Conservation (phyloP, 1,140 invertebrate genomes). For the Thaumatotibia leucotreta region DNA sequence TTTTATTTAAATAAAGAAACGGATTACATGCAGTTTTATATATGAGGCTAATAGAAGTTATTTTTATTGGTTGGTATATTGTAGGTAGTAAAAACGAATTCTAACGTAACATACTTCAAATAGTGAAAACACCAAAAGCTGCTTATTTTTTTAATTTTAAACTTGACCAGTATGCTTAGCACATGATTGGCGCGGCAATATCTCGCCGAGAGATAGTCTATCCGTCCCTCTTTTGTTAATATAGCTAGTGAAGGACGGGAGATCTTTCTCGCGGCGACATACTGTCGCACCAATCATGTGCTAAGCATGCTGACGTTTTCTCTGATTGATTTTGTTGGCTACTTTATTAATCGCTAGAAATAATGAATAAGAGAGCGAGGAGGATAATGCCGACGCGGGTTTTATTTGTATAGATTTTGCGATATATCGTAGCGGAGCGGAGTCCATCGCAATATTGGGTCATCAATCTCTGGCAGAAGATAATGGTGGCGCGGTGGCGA, state of each 20-base stretch:
- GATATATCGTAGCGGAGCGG: constrained; percentile 19
- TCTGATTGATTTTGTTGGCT: constrained; percentile 37
- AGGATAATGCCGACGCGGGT: constrained; percentile 22
- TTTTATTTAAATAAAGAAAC: constrained; percentile 45
- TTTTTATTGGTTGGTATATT: constrained; percentile 21
- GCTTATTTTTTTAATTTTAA: no score
- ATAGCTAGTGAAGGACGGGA: no score
- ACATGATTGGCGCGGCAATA: no score
- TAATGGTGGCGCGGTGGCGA: constrained; percentile 46
- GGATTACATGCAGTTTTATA: constrained; percentile 24
- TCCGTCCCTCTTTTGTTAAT: no score
- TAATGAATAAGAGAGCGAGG: constrained; percentile 17
- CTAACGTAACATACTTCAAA: no score
- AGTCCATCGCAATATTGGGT: constrained; percentile 52
- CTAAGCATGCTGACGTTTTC: neutral
- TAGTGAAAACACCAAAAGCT: no score
- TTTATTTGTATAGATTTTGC: constrained; percentile 39
- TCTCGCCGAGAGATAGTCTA: no score
- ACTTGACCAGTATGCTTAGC: no score
- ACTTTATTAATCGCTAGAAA: constrained; percentile 31
- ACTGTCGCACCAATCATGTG: no score
- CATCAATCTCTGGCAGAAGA: constrained; percentile 56
- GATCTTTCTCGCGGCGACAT: no score
- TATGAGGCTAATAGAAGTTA: neutral
- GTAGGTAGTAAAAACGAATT: neutral